Base-by-base conservation (phyloP, 2,888 invertebrate species). In the Phaonia tiefii region DNA sequence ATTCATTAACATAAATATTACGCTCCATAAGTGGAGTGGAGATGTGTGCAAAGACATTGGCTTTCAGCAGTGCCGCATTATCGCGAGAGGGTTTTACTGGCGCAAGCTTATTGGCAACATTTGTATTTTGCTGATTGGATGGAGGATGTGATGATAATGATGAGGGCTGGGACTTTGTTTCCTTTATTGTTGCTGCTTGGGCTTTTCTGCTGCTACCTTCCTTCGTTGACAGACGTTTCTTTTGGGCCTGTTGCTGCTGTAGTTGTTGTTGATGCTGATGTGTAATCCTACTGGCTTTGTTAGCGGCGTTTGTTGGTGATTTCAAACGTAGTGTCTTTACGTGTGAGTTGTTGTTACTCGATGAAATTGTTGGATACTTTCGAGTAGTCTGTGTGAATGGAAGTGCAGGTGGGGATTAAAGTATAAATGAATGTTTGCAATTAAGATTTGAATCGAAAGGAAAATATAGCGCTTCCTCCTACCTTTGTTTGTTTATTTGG, bases 251-350 rank as follows among this genome's bases (percentile, higher is more conserved):
- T 22, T 15, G 83, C 37, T 44, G 66, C 10, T 10, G 44, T 8
- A n/a, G 49, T 49, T 67, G 31, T n/a, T 79, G 56, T 4, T 42
- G 42, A 7, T 70, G 66, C 60, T 83, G 75, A 26, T 75, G 51
- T 51, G 60, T 75, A 78, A 74, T 60, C 79, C 69, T 78, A 83
- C 80, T 51, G 80, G 39, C 75, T 82, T 71, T 71, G 25, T 74
- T 72, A 49, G 51, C 80, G 25, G 80, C 75, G 63, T 84, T 83
- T 25, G 86, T 90, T 46, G 91, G 91, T 2, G 91, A 88, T 83
- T 90, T 91, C 0, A 90, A 83, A 49, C 89, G 89, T 56, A 90
- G 75, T 54, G 88, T 88, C 80, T 89, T 89, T 0, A 76, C 81
- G 51, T 86, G 85, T 44, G 83, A 71, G 31, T 39, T 70, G 60